A percentile compares a stretch with the other conserved stretches of the same genome.
These are phyloP conservation scores for Clavelina lepadiformis DNA, from an alignment of 23 tunicate species.

Conservation along the genomic window DNA sequence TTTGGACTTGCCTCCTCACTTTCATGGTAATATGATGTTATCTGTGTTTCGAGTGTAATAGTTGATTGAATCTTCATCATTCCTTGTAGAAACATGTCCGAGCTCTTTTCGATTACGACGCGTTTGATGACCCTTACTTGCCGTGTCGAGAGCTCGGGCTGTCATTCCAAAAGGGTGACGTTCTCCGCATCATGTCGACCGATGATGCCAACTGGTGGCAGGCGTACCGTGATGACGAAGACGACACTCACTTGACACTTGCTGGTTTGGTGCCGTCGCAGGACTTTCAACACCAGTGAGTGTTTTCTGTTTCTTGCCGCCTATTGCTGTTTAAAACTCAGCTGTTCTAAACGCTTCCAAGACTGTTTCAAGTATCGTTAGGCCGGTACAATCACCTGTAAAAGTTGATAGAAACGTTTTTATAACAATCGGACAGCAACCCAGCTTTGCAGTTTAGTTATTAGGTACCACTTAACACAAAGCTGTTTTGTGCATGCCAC, in stretches of 20 bases:
- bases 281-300: conserved; percentile 69
- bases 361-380: neutral
- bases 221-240: conserved; percentile 92
- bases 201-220: conserved; percentile 98
- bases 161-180: conserved; percentile 90
- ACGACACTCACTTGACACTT: conserved; percentile 81
- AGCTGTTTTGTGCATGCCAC: neutral
- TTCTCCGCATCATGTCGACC: conserved; percentile 72
- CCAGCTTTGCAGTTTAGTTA: neutral
- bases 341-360: neutral
- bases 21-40: no score
- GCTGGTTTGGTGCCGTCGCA: conserved; percentile 89
- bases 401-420: no score
- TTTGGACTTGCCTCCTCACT: no score
- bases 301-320: neutral
- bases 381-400: no score
- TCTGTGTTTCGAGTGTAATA: neutral
- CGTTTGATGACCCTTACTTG: conserved; percentile 84
- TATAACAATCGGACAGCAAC: no score
- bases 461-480: no score
- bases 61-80: neutral
- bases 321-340: neutral
- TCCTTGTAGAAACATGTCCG: conserved; percentile 78
- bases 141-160: conserved; percentile 95
- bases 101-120: conserved; percentile 86